Evolutionary conservation across 2,113 vertebrate genomes (phyloP), one percentile per base, ranked within the genome.

Genomic region (Cyprinodon variegatus): DNA sequence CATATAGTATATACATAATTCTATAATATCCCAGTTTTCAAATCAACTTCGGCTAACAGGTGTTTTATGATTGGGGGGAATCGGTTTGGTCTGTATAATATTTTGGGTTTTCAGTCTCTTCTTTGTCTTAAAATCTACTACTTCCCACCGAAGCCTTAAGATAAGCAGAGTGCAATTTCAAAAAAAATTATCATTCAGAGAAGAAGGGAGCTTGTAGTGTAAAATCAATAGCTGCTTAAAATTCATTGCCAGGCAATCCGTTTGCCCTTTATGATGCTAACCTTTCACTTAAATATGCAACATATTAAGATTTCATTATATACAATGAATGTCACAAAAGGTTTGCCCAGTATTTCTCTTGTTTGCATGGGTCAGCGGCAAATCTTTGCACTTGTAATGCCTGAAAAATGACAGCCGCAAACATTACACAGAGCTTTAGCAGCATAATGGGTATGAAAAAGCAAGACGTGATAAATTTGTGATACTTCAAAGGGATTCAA

Each of bases 231-330:
- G 84, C 93, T 93, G 88, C 89, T 95, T 95, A 93, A 94, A 94
- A 95, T 95, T 95, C 94, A 94, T 94, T 93, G 93, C 93, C 85
- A 93, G 91, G 85, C 94, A 93, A 94, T 93, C 92, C 93, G 92
- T 94, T 94, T 94, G 93, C 94, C 93, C 94, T 95, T 95, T 95
- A 95, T 95, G 93, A 94, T 94, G 92, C 93, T 94, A 95, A 94
- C 94, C 94, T 94, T 95, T 95, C 86, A 92, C 93, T 94, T 95
- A 95, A 94, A 94, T 94, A 94, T 94, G 93, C 94, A 95, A 92
- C 93, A 92, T 94, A 95, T 94, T 95, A 95, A 94, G 94, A 95
- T 95, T 93, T 93, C 93, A 94, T 94, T 95, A 94, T 94, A 94
- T 93, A 94, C 93, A 94, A 94, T 94, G 92, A 95, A 94, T 95